Conservation (phyloP, 2,888 invertebrate genomes). For the Xestia c-nigrum region DNA sequence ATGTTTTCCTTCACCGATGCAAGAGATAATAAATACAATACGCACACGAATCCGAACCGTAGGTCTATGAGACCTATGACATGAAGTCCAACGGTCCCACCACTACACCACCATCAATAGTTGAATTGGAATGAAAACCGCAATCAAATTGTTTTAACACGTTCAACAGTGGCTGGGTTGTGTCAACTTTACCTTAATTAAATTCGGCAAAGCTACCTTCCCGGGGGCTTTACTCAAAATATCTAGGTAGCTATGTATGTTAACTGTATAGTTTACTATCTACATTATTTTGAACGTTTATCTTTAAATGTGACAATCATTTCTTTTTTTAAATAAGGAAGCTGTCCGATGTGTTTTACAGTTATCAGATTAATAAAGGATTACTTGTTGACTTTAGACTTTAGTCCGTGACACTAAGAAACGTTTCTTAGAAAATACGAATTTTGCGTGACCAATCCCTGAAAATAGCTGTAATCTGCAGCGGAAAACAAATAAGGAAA, state of each 20-base stretch:
- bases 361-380: slow-evolving; percentile 69
- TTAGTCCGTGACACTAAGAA: slow-evolving; percentile 42
- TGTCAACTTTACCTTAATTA: slow-evolving; percentile 57
- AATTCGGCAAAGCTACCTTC: slow-evolving; percentile 40
- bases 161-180: slow-evolving; percentile 45
- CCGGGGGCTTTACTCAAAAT: slow-evolving; percentile 8
- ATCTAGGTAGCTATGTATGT: slow-evolving; percentile 4
- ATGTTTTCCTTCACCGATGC: too few relatives aligned
- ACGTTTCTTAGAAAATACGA: slow-evolving; percentile 61
- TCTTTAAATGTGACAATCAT: slow-evolving; percentile 43
- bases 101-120: background rate
- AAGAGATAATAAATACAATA: too few relatives aligned
- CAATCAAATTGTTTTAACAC: slow-evolving; percentile 57
- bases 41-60: too few relatives aligned
- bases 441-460: slow-evolving; percentile 49
- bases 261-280: slow-evolving; percentile 12
- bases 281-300: slow-evolving; percentile 24
- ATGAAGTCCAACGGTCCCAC: too few relatives aligned
- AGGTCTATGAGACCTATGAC: too few relatives aligned
- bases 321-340: slow-evolving; percentile 45
- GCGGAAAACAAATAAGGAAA: slow-evolving; percentile 36
- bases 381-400: slow-evolving; percentile 63
- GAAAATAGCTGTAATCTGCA: slow-evolving; percentile 31
- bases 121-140: slow-evolving; percentile 43
- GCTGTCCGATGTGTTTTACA: slow-evolving; percentile 56